Base-by-base conservation (phyloP, 2,797 vertebrate species). In the Manis javanica region DNA sequence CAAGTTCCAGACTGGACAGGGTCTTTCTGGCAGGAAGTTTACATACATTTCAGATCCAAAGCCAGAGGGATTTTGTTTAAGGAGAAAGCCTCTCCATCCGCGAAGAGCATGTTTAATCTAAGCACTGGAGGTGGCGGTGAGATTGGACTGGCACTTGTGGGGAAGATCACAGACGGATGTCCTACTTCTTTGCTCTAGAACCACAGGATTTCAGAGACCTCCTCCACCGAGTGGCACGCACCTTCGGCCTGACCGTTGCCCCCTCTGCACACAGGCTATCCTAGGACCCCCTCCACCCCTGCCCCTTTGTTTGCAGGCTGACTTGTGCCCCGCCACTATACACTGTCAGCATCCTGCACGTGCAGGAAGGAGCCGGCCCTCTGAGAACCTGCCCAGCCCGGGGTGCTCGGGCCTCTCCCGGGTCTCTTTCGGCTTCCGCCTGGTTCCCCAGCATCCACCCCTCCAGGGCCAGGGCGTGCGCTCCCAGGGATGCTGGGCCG, bases 401-500 rank as follows among this genome's bases (percentile, higher is more conserved):
- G 29, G 46, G 46, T 11, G 46, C 75, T 46, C 82, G 55, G 81
- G 66, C 91, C 86, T 78, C 51, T 63, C 93, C 13, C 1, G 0
- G 59, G 15, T 57, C 85, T 81, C 74, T 53, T 42, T 63, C 72
- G 24, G 87, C 46, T 71, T 89, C 59, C 69, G 16, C 86, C 89
- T 0, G 91, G 66, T 37, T 71, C 63, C 46, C 42, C 10, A 87
- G 61, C 93, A 85, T 63, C 89, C 93, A 39, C 55, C 77, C 88
- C 6, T 42, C 49, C 61, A 8, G 87, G 95, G 59, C 87, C 74
- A 1, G 87, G 79, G 59, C 1, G 75, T 15, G 91, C 39, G 53
- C 49, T 74, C 94, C 55, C 29, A 0, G 19, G 92, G 96, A 96
- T 93, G 96, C 97, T 77, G 66, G 61, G 96, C 83, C 69, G 94